Base-by-base conservation (phyloP, 2,113 vertebrate genomes). In the Myotis yumanensis region DNA sequence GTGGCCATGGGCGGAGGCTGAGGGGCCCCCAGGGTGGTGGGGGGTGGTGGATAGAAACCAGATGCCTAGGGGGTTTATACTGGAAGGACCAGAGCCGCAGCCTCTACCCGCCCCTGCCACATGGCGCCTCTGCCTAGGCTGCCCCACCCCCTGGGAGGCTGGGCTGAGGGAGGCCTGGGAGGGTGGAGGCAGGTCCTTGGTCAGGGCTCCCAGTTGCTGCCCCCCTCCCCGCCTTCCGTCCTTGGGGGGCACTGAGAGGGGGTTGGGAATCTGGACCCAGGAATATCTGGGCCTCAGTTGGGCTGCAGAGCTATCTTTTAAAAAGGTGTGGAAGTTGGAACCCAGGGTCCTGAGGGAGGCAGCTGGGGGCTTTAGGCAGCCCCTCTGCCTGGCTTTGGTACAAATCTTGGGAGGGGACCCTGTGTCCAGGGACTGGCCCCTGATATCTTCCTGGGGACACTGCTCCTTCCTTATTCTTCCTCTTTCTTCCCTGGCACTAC, bases 1-100 rank as follows among this genome's bases (percentile, higher is more conserved):
- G 97, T 97, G 97, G 97, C 97, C 97, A 96, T 96, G 97, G 97
- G 97, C 88, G 97, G 97, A 97, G 97, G 96, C 97, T 95, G 89
- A 97, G 95, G 96, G 97, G 97, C 97, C 97, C 97, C 96, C 94
- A 97, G 97, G 97, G 97, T 96, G 95, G 96, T 97, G 92, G 97
- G 86, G 92, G 95, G 96, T 68, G 92, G 97, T 96, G 97, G 97
- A 97, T 97, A 96, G 97, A 97, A 97, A 97, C 97, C 97, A 97
- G 97, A 97, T 97, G 97, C 97, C 97, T 97, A 94, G 97, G 97
- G 97, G 97, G 97, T 97, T 97, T 97, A 97, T 97, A 96, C 97
- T 97, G 97, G 97, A 97, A 97, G 97, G 97, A 95, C 97, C 97
- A 97, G 97, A 97, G 97, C 97, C 97, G 89, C 97, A 97, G 97